Evolutionary conservation across 1,140 invertebrate species (phyloP).

Genomic region (Anastrepha ludens): DNA sequence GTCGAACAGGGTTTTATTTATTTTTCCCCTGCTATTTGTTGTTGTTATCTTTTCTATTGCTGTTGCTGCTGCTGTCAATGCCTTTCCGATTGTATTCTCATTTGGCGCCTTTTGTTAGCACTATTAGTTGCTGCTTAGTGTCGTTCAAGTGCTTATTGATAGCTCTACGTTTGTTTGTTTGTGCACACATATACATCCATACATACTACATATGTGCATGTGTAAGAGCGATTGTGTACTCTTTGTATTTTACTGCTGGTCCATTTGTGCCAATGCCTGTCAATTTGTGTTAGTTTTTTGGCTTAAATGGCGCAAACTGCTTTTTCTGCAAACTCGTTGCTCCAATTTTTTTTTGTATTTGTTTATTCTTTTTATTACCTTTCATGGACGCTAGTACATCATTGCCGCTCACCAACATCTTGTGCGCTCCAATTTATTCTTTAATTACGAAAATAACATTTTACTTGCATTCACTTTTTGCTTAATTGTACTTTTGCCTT

Average conservation of each 20-base stretch:
- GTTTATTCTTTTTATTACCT: not conserved
- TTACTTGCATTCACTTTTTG: not conserved
- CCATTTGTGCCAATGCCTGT: constrained; percentile 33
- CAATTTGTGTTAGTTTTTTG: constrained; percentile 42
- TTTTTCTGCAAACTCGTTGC: not conserved
- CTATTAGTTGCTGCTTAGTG: constrained; percentile 36
- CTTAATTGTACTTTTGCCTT: not conserved
- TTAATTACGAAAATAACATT: constrained; percentile 29
- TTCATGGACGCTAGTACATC: not conserved
- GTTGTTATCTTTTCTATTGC: too few species aligned
- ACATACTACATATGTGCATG: too few species aligned
- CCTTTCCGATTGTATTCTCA: constrained; percentile 28
- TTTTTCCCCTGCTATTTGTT: too few species aligned
- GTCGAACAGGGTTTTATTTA: too few species aligned
- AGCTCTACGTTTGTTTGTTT: not conserved
- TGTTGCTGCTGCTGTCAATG: not conserved
- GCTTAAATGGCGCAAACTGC: constrained; percentile 18
- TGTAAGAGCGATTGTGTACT: not conserved
- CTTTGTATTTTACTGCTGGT: constrained; percentile 10
- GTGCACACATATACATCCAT: not conserved
- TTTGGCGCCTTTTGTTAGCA: constrained; percentile 40
- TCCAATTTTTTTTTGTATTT: not conserved
- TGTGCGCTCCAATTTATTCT: not conserved
- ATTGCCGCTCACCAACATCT: not conserved
- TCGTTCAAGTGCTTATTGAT: constrained; percentile 36